A percentile compares a stretch with the other conserved stretches of the same genome.
phyloP scores from a whole-genome alignment of 2,888 invertebrate genomes.

The Holacanthella duospinosa region DNA sequence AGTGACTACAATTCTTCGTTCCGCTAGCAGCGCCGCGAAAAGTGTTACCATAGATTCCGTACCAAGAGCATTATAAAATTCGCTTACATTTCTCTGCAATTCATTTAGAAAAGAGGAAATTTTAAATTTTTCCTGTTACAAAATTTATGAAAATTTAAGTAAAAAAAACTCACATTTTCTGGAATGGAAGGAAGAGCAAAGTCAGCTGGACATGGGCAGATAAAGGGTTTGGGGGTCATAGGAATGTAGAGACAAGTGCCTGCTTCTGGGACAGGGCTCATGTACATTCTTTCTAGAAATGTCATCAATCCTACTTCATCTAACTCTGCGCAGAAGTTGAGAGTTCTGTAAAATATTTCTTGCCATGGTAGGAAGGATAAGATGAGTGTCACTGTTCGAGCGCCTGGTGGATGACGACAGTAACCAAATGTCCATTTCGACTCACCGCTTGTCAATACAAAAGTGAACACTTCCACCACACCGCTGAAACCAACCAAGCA shows the following conservation, averaged over 20 bases:
- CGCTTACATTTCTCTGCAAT: slow-evolving; percentile 79
- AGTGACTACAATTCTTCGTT: slow-evolving; percentile 84
- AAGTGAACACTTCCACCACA: slow-evolving; percentile 88
- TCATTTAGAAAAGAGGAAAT: slow-evolving; percentile 10
- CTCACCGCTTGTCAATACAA: slow-evolving; percentile 87
- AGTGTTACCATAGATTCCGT: slow-evolving; percentile 87
- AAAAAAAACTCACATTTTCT: slow-evolving; percentile 63
- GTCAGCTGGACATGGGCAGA: slow-evolving; percentile 64
- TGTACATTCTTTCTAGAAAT: slow-evolving; percentile 58
- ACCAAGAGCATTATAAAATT: slow-evolving; percentile 96
- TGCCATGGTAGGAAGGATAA: slow-evolving; percentile 92
- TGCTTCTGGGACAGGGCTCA: slow-evolving; percentile 56
- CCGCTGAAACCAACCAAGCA: slow-evolving; percentile 50
- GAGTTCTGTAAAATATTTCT: slow-evolving; percentile 84
- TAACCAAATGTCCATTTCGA: slow-evolving; percentile 96
- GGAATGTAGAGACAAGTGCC: slow-evolving; percentile 55
- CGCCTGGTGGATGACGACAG: slow-evolving; percentile 86
- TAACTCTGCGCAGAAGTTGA: slow-evolving; percentile 54
- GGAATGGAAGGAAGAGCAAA: slow-evolving; percentile 86
- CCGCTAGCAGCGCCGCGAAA: slow-evolving; percentile 89
- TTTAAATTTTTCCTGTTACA: not conserved
- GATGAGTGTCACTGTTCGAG: slow-evolving; percentile 71
- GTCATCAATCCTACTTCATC: slow-evolving; percentile 49
- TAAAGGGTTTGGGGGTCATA: slow-evolving; percentile 48
- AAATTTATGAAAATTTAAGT: not conserved